Evolutionary conservation across 1,140 invertebrate genomes (phyloP), one percentile per base, ranked within the genome.

Genomic region (Penaeus vannamei): DNA sequence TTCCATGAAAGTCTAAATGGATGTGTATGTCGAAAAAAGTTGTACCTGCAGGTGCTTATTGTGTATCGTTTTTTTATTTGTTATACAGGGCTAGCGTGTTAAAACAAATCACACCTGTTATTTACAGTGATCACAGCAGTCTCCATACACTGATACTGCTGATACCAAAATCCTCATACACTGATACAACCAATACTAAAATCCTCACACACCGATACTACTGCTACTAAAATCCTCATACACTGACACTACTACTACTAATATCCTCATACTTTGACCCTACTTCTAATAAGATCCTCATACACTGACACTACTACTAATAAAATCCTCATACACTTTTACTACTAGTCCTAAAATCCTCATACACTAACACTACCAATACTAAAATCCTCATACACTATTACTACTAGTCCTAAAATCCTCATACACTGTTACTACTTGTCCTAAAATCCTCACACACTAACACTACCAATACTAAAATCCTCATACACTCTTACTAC

Each of bases 91-190:
- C n/a, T n/a, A n/a, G n/a, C n/a, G n/a, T n/a, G n/a, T n/a, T n/a
- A n/a, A n/a, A n/a, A n/a, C n/a, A 42, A 42, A 42, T 7, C 36
- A 42, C 36, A 7, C 36, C 64, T 66, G 14, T 26, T 66, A 66
- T 26, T 66, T 23, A 23, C 26, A 66, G 7, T 66, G 4, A 7
- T 66, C 2, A 23, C 26, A 66, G 22, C 26, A 23, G 7, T 23
- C 85, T 22, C 64, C 77, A 84, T 46, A 42, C 84, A 66, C 36
- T 84, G 79, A 36, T 84, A 92, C 60, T 92, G 93, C 84, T 64
- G n/a, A 17, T 64, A 64, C 62, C n/a, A 64, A 17, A 80, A 83
- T n/a, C 59, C 26, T 53, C 77, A 84, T 46, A 42, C 84, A 66
- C 36, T 84, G 79, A 36, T 84, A 92, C 60, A 92, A 93, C 84